Evolutionary conservation across 2,113 vertebrate species (phyloP).

Genomic region (Cyphomyrus discorhynchus): DNA sequence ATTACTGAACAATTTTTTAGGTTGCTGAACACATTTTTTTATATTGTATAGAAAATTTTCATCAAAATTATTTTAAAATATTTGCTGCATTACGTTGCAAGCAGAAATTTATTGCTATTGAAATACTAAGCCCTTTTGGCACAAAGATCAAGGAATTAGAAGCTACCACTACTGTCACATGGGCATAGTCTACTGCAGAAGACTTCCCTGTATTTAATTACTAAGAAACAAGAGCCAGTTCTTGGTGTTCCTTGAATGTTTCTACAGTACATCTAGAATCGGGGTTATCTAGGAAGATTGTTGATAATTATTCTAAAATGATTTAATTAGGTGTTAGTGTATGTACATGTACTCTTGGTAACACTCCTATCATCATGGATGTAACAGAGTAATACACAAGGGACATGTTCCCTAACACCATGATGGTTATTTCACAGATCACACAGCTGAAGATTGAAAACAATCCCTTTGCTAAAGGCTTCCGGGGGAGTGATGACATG

Average conservation of each 20-base stretch:
- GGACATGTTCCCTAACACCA: not conserved
- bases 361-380: not conserved
- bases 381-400: not conserved
- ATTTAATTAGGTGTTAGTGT: not conserved
- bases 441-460: slow-evolving; percentile 74
- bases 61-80: not conserved
- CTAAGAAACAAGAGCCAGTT: not conserved
- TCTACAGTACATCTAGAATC: not conserved
- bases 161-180: not conserved
- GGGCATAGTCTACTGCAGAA: not conserved
- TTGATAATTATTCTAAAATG: not conserved
- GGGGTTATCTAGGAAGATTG: not conserved
- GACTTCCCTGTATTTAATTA: not conserved
- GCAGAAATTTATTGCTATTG: not conserved
- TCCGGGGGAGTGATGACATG: slow-evolving; percentile 70
- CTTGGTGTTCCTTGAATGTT: not conserved
- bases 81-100: not conserved
- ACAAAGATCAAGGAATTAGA: not conserved
- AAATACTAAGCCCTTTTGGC: not conserved
- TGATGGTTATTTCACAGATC: slow-evolving; percentile 39
- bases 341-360: not conserved
- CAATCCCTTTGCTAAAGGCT: slow-evolving; percentile 74
- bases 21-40: not conserved
- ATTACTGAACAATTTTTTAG: not conserved
- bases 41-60: not conserved